Base-by-base conservation (phyloP, 2,888 invertebrate species). In the Vandiemenella viatica region DNA sequence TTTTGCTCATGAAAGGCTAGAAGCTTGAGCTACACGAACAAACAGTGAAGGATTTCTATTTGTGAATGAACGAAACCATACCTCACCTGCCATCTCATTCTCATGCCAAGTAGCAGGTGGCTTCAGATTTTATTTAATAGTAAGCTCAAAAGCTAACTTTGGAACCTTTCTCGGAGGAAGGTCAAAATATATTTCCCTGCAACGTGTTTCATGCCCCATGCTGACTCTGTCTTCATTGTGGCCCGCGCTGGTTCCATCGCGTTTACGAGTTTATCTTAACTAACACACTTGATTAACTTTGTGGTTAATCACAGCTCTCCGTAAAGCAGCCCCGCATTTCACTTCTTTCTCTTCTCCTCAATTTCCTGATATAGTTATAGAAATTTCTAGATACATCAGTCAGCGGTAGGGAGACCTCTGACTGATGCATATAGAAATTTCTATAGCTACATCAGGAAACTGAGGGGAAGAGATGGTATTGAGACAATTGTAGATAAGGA, bases 11-110 rank as follows among this genome's bases (percentile, higher is more conserved):
- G 55, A 52, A 21, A 57, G 48, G 45, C 58, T 59, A 44, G 56
- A 57, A 26, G 59, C n/a, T 48, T 59, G 48, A 41, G 55, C 44
- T 48, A 43, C 46, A 16, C 55, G 48, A 23, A 56, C 40, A 40
- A 57, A 55, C 18, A 58, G 50, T 50, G 37, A 18, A 16, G 53
- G 56, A 53, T 59, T 53, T 53, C 58, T 52, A 40, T 46, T 56
- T 42, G 57, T 46, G 50, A 59, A 58, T 16, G 46, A n/a, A 17
- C 46, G 45, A 45, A 57, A 56, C 57, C 56, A 57, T 45, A 57
- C 58, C 48, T 55, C 52, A 21, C 54, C 56, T 46, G 58, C 57
- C 41, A 57, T 53, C 42, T 57, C 22, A 41, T 57, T 56, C n/a
- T 56, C 51, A 53, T 37, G 19, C 57, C 56, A 58, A 50, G 54